These are phyloP conservation scores for Enteromius treurensis DNA, from an alignment of 2,797 vertebrate species.

Conservation along the genomic window DNA sequence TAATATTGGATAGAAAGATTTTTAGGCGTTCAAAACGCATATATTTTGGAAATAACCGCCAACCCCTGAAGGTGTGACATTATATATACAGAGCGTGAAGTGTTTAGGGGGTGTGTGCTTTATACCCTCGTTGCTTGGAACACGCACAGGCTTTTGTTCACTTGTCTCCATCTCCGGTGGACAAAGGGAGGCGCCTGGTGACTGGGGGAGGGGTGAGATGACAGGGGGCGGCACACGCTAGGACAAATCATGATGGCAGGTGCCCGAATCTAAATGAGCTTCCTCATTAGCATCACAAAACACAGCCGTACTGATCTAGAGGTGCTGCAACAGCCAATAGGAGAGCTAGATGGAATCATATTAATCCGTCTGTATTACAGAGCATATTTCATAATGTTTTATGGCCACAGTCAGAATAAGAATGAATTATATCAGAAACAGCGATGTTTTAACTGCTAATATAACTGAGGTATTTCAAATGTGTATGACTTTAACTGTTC, in stretches of 20 bases:
- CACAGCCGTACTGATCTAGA: conserved; percentile 25
- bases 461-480: not conserved
- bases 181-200: conserved; percentile 51
- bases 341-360: not conserved
- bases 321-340: conserved; percentile 18
- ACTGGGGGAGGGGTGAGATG: conserved; percentile 57
- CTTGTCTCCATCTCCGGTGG: conserved; percentile 46
- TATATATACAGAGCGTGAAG: not conserved
- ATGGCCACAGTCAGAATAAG: conserved; percentile 12
- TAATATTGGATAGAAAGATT: not conserved
- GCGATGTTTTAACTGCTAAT: not conserved
- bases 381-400: conserved; percentile 34
- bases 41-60: not conserved
- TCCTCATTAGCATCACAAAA: conserved; percentile 66
- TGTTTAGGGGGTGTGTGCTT: conserved; percentile 14
- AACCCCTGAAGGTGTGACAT: not conserved
- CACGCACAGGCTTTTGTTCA: conserved; percentile 52
- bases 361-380: not conserved
- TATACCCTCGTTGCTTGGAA: not conserved
- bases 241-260: conserved; percentile 62
- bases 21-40: no score
- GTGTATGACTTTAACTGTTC: not conserved
- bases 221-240: conserved; percentile 45
- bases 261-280: conserved; percentile 60
- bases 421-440: not conserved